A percentile compares a stretch with the other conserved stretches of the same genome.
Evolutionary conservation across 1,140 invertebrate species (phyloP).

Genomic region (Onthophagus taurus): DNA sequence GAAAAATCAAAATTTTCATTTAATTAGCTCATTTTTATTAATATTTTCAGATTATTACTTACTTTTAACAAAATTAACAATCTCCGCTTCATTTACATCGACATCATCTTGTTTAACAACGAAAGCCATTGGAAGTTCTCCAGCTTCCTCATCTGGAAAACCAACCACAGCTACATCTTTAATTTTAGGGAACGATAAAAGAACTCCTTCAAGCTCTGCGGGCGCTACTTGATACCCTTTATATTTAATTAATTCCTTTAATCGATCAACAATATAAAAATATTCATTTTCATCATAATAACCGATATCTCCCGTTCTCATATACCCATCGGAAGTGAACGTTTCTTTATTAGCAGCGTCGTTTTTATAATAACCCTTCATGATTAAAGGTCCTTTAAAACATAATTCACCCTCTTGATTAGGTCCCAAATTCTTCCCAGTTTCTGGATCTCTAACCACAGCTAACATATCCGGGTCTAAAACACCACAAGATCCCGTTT

Average conservation of each 20-base stretch:
- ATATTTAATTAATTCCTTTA: constrained; percentile 86
- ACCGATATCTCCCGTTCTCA: constrained; percentile 75
- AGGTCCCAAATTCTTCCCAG: constrained; percentile 47
- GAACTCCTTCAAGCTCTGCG: constrained; percentile 50
- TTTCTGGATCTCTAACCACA: constrained; percentile 54
- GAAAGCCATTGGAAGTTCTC: constrained; percentile 55
- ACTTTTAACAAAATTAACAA: background rate
- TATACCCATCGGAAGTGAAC: constrained; percentile 61
- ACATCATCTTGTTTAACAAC: constrained; percentile 39
- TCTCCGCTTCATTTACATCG: constrained; percentile 3
- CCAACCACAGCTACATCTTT: constrained; percentile 58
- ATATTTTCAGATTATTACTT: too few relatives aligned
- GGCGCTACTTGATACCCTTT: constrained; percentile 51
- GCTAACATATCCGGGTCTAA: constrained; percentile 44
- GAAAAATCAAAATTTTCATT: too few relatives aligned
- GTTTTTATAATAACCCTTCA: constrained; percentile 60
- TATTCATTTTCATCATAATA: constrained; percentile 62
- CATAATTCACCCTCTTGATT: constrained; percentile 58
- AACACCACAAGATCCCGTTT: constrained; percentile 46
- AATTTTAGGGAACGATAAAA: constrained; percentile 51
- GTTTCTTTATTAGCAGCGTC: constrained; percentile 60
- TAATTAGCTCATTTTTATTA: too few relatives aligned
- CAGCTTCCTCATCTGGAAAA: constrained; percentile 46
- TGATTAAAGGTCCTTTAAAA: constrained; percentile 51
- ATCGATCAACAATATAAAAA: constrained; percentile 70